Evolutionary conservation across 2,797 vertebrate species (phyloP).

Genomic region (Pelobates cultripes): DNA sequence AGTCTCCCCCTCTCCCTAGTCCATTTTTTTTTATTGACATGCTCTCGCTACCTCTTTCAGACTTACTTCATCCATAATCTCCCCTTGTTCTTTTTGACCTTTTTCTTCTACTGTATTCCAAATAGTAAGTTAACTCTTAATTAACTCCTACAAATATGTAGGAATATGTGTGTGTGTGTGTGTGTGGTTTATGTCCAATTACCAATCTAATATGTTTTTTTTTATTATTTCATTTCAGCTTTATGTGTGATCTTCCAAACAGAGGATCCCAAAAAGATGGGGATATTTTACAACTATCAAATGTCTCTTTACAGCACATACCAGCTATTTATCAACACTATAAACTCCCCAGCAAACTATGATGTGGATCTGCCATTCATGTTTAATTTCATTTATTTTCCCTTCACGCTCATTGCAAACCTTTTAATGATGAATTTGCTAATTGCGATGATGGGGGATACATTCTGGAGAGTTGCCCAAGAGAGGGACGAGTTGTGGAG

Average conservation of each 20-base stretch:
- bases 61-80: too few species aligned
- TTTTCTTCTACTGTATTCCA: too few species aligned
- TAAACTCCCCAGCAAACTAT: constrained; percentile 77
- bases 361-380: constrained; percentile 73
- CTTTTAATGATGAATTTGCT: constrained; percentile 79
- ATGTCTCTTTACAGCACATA: constrained; percentile 77
- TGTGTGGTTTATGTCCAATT: not conserved
- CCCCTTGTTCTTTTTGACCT: too few species aligned
- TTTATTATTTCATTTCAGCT: constrained; percentile 58
- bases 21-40: too few species aligned
- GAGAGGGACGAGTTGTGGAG: constrained; percentile 78
- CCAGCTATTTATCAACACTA: constrained; percentile 76
- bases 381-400: constrained; percentile 70
- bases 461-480: constrained; percentile 76
- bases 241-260: constrained; percentile 78
- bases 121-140: too few species aligned
- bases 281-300: constrained; percentile 72
- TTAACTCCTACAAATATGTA: too few species aligned
- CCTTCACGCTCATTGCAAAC: constrained; percentile 73
- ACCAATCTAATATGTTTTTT: not conserved
- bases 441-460: constrained; percentile 81
- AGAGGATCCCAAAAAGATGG: constrained; percentile 68
- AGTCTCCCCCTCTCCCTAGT: too few species aligned
- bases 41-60: too few species aligned
- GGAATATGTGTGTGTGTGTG: too few species aligned